Conservation (phyloP, 2,888 invertebrate species). For the Spilosoma lubricipeda region DNA sequence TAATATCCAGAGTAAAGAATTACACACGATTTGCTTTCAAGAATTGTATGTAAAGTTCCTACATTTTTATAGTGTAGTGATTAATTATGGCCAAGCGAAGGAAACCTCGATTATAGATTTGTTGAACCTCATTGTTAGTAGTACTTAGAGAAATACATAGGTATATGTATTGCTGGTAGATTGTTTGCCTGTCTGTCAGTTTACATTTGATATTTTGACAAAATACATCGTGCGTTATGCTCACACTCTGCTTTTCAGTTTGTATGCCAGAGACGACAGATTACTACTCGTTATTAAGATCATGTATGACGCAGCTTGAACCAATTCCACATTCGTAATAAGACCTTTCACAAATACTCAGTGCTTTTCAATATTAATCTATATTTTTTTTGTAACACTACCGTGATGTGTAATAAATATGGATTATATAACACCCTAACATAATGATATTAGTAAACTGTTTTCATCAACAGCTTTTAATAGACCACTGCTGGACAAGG, state of each 20-base stretch:
- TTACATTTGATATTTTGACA: too few species aligned
- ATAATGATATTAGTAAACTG: neutral
- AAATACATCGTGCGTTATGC: neutral
- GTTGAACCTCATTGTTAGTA: neutral
- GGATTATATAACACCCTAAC: neutral
- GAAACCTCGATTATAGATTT: neutral
- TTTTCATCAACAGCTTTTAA: too few species aligned
- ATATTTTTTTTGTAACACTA: neutral
- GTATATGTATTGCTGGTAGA: too few species aligned
- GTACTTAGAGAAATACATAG: too few species aligned
- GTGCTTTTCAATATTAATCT: neutral
- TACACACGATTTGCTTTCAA: conserved; percentile 7
- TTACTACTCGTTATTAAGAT: neutral
- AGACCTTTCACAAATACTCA: neutral
- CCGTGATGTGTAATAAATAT: neutral
- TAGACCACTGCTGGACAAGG: too few species aligned
- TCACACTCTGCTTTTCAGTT: neutral
- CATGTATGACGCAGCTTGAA: neutral
- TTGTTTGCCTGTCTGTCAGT: too few species aligned
- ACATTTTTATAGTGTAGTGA: too few species aligned
- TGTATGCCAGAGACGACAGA: neutral
- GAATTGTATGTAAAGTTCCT: neutral
- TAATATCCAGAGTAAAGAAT: conserved; percentile 26
- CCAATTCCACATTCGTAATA: neutral
- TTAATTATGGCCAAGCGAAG: too few species aligned